Conservation (phyloP, 2,113 vertebrate species). For the Oostethus manadensis region DNA sequence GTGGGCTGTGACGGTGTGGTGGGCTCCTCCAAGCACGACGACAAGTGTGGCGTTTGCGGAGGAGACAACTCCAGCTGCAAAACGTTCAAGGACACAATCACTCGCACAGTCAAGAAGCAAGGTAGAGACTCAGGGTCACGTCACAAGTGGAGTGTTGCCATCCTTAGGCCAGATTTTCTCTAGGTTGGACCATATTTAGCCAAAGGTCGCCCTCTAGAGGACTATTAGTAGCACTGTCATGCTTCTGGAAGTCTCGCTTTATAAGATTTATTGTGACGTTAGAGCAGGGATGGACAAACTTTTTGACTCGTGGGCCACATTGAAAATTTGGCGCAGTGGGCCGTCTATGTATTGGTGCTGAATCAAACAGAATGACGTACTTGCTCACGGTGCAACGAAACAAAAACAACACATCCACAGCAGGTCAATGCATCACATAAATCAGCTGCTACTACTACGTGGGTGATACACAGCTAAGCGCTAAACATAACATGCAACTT, state of each 20-base stretch:
- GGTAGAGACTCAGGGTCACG: conserved; percentile 58
- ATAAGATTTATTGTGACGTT: background rate
- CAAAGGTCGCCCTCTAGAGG: conserved; percentile 58
- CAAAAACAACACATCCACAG: too few species aligned
- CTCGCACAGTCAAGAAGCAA: conserved; percentile 82
- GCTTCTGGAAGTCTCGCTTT: background rate
- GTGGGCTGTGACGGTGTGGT: conserved; percentile 93
- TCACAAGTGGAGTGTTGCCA: background rate
- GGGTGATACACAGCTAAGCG: too few species aligned
- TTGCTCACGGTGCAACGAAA: too few species aligned
- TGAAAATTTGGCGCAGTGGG: too few species aligned
- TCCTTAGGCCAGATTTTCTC: background rate
- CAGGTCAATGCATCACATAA: too few species aligned
- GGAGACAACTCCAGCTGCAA: conserved; percentile 93
- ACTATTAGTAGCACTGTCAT: conserved; percentile 2
- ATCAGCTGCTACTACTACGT: too few species aligned
- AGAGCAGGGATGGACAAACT: too few species aligned
- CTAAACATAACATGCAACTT: too few species aligned
- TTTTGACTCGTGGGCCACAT: too few species aligned
- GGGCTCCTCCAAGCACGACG: conserved; percentile 88
- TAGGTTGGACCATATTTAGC: conserved; percentile 12
- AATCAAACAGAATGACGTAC: too few species aligned
- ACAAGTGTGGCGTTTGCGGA: conserved; percentile 93
- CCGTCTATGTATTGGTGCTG: too few species aligned
- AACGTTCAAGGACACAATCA: conserved; percentile 87